Evolutionary conservation across 2,113 vertebrate species (phyloP).

Genomic region (Cololabis saira): DNA sequence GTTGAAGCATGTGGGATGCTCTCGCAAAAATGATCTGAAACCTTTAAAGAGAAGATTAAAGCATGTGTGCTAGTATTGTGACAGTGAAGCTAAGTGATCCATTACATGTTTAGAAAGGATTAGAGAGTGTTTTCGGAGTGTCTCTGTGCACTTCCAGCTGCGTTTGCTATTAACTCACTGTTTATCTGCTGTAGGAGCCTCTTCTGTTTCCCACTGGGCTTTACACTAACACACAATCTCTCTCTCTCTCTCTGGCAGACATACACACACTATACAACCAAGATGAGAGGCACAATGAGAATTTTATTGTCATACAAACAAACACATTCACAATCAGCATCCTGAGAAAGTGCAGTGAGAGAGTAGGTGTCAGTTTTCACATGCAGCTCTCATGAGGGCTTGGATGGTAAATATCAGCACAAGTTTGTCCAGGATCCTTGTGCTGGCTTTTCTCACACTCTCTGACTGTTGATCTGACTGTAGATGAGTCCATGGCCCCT

Average conservation of each 20-base stretch:
- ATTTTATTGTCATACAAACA: constrained; percentile 73
- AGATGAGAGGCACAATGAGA: constrained; percentile 58
- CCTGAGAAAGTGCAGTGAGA: constrained; percentile 75
- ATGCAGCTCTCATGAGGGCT: constrained; percentile 61
- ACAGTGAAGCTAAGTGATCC: constrained; percentile 69
- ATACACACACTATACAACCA: constrained; percentile 30
- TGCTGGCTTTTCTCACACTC: constrained; percentile 48
- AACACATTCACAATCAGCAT: constrained; percentile 60
- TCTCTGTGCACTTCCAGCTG: constrained; percentile 68
- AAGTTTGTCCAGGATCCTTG: constrained; percentile 10
- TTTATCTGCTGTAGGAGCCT: constrained; percentile 67
- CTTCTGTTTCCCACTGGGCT: constrained; percentile 70
- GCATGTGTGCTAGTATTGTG: constrained; percentile 38
- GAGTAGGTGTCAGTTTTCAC: constrained; percentile 78
- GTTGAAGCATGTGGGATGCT: constrained; percentile 10
- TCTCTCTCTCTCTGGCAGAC: constrained; percentile 11
- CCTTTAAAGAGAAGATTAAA: constrained; percentile 38
- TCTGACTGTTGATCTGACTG: constrained; percentile 14
- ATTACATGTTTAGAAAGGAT: constrained; percentile 74
- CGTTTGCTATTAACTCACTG: constrained; percentile 68
- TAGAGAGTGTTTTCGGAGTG: constrained; percentile 68
- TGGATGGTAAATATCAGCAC: constrained; percentile 51
- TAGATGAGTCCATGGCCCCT: constrained; percentile 11
- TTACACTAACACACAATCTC: constrained; percentile 42
- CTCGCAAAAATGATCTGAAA: constrained; percentile 7